phyloP scores from a whole-genome alignment of 92 coral and sea anemone genomes.

The Bergia sp. region DNA sequence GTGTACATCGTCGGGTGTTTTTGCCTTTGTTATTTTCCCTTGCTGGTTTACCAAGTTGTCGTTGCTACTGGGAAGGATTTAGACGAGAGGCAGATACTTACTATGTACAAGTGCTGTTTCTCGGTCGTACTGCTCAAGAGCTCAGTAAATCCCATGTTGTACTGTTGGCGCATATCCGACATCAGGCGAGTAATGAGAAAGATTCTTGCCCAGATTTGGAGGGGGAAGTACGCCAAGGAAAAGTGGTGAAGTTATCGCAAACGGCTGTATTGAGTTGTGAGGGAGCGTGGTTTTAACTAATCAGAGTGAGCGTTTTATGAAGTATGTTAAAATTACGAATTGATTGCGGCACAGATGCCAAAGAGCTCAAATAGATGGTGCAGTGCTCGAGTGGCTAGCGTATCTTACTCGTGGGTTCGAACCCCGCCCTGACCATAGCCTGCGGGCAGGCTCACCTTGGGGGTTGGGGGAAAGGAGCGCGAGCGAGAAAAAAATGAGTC shows the following conservation, averaged over 20 bases:
- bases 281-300: too few relatives aligned
- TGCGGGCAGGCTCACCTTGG: too few relatives aligned
- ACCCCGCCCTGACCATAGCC: too few relatives aligned
- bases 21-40: slow-evolving; percentile 33
- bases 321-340: too few relatives aligned
- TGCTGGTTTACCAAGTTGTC: slow-evolving; percentile 21
- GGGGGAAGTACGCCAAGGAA: not conserved
- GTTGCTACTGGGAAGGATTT: not conserved
- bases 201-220: slow-evolving; percentile 10
- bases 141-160: slow-evolving; percentile 28
- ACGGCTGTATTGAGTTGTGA: too few relatives aligned
- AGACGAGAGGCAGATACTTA: slow-evolving; percentile 15
- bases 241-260: not conserved
- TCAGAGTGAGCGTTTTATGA: too few relatives aligned
- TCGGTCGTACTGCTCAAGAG: slow-evolving; percentile 35
- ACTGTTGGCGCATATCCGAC: slow-evolving; percentile 40
- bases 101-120: slow-evolving; percentile 35
- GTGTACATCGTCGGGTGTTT: slow-evolving; percentile 33
- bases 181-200: slow-evolving; percentile 27
- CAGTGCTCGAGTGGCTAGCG: too few relatives aligned
- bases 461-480: too few relatives aligned
- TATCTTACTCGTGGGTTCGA: too few relatives aligned
- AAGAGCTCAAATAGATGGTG: too few relatives aligned
- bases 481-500: too few relatives aligned
- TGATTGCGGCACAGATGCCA: too few relatives aligned